Conservation (phyloP, 1,140 invertebrate species). For the Cotesia vestalis region DNA sequence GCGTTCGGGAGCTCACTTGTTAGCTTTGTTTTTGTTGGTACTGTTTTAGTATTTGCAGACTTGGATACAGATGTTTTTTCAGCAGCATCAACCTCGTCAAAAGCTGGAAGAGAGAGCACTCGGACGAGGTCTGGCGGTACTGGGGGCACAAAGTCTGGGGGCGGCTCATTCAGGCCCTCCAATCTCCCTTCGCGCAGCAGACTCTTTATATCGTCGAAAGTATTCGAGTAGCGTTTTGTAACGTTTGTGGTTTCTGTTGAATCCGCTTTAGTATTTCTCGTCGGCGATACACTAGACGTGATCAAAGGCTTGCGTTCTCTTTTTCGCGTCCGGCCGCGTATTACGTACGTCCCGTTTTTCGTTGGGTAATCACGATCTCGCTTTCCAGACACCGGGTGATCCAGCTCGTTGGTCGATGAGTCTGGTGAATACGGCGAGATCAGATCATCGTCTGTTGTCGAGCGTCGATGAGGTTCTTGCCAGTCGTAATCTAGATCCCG, state of each 20-base stretch:
- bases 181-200: constrained; percentile 69
- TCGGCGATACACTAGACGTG: constrained; percentile 56
- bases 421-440: constrained; percentile 74
- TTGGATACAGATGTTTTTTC: constrained; percentile 11
- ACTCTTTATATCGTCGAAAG: constrained; percentile 82
- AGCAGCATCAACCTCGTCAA: constrained; percentile 32
- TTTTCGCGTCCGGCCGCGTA: constrained; percentile 70
- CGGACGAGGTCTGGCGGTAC: constrained; percentile 71
- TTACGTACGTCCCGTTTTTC: constrained; percentile 77
- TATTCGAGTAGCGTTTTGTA: constrained; percentile 75
- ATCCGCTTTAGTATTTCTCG: constrained; percentile 51
- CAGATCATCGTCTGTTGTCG: constrained; percentile 73
- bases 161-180: constrained; percentile 67
- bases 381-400: constrained; percentile 50
- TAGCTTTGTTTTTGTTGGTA: neutral
- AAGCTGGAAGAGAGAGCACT: constrained; percentile 73
- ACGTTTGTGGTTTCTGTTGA: constrained; percentile 1
- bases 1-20: neutral
- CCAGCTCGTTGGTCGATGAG: constrained; percentile 65
- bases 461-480: constrained; percentile 68
- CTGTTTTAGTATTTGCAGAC: neutral
- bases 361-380: constrained; percentile 68
- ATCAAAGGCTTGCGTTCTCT: constrained; percentile 66
- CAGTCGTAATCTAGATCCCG: constrained; percentile 71
- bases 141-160: constrained; percentile 65